phyloP scores from a whole-genome alignment of 64 coral and sea anemone genomes.

The Platygyra sinensis region DNA sequence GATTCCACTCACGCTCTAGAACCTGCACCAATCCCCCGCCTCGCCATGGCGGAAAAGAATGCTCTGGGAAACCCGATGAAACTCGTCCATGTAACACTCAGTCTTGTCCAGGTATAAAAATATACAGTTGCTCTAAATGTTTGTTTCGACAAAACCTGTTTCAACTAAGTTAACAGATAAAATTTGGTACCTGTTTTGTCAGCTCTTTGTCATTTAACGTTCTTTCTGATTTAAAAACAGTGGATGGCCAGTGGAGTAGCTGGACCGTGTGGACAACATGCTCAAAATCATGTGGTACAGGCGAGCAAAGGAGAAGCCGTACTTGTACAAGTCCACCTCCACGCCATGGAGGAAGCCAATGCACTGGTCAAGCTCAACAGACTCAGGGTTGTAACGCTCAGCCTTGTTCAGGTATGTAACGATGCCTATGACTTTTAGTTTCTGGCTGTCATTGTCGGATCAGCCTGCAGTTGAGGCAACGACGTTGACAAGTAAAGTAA shows the following conservation, averaged over 20 bases:
- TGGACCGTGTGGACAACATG: slow-evolving; percentile 22
- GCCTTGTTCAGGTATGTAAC: slow-evolving; percentile 16
- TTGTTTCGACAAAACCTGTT: no score
- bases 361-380: slow-evolving; percentile 13
- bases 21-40: slow-evolving; percentile 43
- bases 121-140: not conserved
- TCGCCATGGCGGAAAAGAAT: slow-evolving; percentile 43
- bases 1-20: slow-evolving; percentile 44
- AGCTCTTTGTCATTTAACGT: not conserved
- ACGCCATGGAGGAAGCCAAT: slow-evolving; percentile 14
- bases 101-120: slow-evolving; percentile 38
- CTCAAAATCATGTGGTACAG: slow-evolving; percentile 3
- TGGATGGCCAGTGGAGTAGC: slow-evolving; percentile 22
- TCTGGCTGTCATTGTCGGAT: not conserved
- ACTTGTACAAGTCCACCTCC: slow-evolving; percentile 16
- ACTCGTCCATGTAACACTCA: slow-evolving; percentile 44
- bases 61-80: slow-evolving; percentile 31
- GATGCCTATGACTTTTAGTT: not conserved
- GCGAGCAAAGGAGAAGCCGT: slow-evolving; percentile 8
- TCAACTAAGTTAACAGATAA: not conserved
- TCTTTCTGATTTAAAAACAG: not conserved
- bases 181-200: not conserved
- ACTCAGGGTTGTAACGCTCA: slow-evolving; percentile 27
- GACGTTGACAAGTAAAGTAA: no score
- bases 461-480: no score